A percentile compares a stretch with the other conserved stretches of the same genome.
Conservation (phyloP, 2,888 invertebrate species). For the Hoplodrina ambigua region DNA sequence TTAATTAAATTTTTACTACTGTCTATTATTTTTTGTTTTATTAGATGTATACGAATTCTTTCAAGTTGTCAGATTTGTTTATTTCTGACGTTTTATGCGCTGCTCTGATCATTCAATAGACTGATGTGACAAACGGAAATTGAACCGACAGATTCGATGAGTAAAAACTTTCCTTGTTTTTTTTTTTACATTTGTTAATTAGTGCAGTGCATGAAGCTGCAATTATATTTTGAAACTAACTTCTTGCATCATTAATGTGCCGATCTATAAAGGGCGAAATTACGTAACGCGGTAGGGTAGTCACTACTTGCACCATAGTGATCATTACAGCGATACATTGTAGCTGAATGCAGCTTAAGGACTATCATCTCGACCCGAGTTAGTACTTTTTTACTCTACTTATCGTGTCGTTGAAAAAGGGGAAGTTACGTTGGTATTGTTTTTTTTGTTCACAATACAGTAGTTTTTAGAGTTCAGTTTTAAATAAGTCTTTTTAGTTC, state of each 20-base stretch:
- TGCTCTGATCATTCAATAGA: too few species aligned
- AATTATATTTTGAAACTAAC: not conserved
- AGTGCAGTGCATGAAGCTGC: not conserved
- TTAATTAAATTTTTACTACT: conserved; percentile 14
- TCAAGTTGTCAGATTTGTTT: too few species aligned
- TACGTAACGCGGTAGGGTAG: conserved; percentile 1
- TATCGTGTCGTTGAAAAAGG: conserved; percentile 38
- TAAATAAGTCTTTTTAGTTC: not conserved
- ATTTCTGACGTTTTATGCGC: too few species aligned
- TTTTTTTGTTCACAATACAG: conserved; percentile 31
- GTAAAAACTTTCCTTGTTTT: too few species aligned
- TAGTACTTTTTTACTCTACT: conserved; percentile 30
- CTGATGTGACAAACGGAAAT: too few species aligned
- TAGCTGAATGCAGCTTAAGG: conserved; percentile 38
- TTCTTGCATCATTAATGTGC: not conserved
- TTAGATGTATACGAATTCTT: not conserved
- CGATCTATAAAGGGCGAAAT: conserved; percentile 10
- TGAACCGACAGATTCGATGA: too few species aligned
- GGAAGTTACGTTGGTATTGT: conserved; percentile 7
- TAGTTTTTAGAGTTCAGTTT: not conserved
- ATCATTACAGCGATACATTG: conserved; percentile 54
- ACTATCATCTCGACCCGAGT: conserved; percentile 42
- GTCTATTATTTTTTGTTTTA: conserved; percentile 2
- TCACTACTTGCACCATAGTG: conserved; percentile 41
- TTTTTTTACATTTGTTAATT: not conserved